These are phyloP conservation scores for Aramus guarauna DNA, from an alignment of 2,113 vertebrate species.

Conservation along the genomic window DNA sequence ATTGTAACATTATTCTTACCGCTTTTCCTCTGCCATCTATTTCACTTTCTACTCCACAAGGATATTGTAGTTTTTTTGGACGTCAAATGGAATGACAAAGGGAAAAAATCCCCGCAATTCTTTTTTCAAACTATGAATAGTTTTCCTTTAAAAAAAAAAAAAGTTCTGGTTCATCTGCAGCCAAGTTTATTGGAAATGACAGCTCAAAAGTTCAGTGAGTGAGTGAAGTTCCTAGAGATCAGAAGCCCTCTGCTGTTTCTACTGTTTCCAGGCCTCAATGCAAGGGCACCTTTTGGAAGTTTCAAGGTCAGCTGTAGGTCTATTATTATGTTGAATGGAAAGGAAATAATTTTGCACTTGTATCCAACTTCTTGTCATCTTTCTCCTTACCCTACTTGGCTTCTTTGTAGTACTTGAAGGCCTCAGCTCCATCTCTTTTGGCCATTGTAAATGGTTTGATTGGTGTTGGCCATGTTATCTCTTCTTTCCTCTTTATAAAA, in stretches of 20 bases:
- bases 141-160: conserved; percentile 49
- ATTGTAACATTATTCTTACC: conserved; percentile 68
- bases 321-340: conserved; percentile 73
- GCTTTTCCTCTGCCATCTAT: conserved; percentile 69
- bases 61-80: conserved; percentile 67
- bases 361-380: conserved; percentile 66
- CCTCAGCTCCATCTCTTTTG: conserved; percentile 51
- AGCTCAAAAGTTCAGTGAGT: conserved; percentile 71
- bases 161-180: conserved; percentile 73
- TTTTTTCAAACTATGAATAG: conserved; percentile 72
- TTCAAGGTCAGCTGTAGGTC: conserved; percentile 70
- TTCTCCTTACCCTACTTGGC: conserved; percentile 65
- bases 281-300: conserved; percentile 71
- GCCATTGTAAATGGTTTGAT: conserved; percentile 60
- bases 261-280: conserved; percentile 70
- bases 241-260: conserved; percentile 70
- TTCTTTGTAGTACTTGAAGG: conserved; percentile 68
- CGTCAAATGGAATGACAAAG: conserved; percentile 67
- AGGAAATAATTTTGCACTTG: conserved; percentile 68
- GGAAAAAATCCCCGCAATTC: conserved; percentile 63
- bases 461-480: conserved; percentile 49
- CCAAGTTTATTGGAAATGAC: conserved; percentile 71
- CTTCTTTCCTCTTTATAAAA: conserved; percentile 44
- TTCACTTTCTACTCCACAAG: conserved; percentile 65
- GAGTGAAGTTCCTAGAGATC: conserved; percentile 72